phyloP scores from a whole-genome alignment of 2,888 invertebrate species.

The Esperia sulphurella region DNA sequence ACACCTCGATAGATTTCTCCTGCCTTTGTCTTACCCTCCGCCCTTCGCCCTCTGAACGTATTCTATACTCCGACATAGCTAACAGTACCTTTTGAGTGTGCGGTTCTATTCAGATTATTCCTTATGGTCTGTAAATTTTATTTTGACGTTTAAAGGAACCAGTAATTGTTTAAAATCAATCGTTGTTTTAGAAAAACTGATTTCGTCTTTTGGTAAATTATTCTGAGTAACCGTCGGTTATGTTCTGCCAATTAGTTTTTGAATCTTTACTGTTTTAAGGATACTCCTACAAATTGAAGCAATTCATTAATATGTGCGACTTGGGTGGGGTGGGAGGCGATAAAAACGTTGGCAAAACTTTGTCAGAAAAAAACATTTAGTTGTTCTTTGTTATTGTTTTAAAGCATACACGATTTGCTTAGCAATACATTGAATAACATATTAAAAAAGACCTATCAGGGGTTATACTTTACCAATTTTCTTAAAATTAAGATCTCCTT shows the following conservation, averaged over 20 bases:
- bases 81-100: not conserved
- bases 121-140: not conserved
- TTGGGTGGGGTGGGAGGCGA: not conserved
- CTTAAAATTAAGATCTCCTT: too few species aligned
- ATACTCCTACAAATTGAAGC: too few species aligned
- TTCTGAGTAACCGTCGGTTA: not conserved
- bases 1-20: constrained; percentile 36
- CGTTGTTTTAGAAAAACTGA: not conserved
- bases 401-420: too few species aligned
- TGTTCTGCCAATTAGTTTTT: too few species aligned
- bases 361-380: not conserved
- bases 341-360: not conserved
- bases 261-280: too few species aligned
- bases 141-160: not conserved
- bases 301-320: not conserved
- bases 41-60: not conserved
- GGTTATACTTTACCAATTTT: too few species aligned
- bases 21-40: constrained; percentile 15
- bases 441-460: too few species aligned
- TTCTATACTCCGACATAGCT: not conserved
- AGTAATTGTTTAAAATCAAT: not conserved
- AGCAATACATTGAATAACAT: too few species aligned
- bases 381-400: too few species aligned
- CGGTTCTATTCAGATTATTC: not conserved
- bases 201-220: not conserved